Conservation (phyloP, 2,888 invertebrate species). For the Copidosoma aretas region DNA sequence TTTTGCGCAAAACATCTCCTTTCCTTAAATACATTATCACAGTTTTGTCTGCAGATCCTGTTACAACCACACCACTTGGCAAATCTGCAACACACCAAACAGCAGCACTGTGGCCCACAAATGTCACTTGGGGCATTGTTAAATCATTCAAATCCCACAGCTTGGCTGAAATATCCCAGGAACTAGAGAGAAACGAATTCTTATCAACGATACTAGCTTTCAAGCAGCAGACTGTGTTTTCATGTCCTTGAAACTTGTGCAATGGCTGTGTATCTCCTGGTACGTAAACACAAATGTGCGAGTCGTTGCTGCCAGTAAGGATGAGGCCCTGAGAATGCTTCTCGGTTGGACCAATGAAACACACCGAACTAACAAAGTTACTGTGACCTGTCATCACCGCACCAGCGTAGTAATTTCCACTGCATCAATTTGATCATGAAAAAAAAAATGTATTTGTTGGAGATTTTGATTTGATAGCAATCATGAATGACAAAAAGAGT, state of each 20-base stretch:
- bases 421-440: background rate
- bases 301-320: conserved; percentile 89
- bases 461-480: too few relatives aligned
- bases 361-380: conserved; percentile 85
- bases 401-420: conserved; percentile 66
- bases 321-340: conserved; percentile 79
- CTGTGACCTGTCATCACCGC: conserved; percentile 80
- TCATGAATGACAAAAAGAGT: too few relatives aligned
- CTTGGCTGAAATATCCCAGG: conserved; percentile 91
- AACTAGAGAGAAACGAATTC: conserved; percentile 77
- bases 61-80: conserved; percentile 72
- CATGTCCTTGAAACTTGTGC: conserved; percentile 78
- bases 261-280: conserved; percentile 74
- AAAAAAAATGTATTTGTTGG: too few relatives aligned
- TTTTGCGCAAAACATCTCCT: conserved; percentile 62
- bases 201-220: conserved; percentile 60
- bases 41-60: conserved; percentile 92
- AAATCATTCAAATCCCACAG: conserved; percentile 74
- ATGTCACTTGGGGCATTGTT: conserved; percentile 49
- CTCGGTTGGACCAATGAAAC: conserved; percentile 75
- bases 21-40: conserved; percentile 82
- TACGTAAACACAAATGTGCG: conserved; percentile 79
- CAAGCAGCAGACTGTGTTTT: conserved; percentile 73
- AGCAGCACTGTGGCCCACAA: conserved; percentile 68
- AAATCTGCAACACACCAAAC: conserved; percentile 81